phyloP scores from a whole-genome alignment of 92 coral and sea anemone genomes.

The Bergia sp. region DNA sequence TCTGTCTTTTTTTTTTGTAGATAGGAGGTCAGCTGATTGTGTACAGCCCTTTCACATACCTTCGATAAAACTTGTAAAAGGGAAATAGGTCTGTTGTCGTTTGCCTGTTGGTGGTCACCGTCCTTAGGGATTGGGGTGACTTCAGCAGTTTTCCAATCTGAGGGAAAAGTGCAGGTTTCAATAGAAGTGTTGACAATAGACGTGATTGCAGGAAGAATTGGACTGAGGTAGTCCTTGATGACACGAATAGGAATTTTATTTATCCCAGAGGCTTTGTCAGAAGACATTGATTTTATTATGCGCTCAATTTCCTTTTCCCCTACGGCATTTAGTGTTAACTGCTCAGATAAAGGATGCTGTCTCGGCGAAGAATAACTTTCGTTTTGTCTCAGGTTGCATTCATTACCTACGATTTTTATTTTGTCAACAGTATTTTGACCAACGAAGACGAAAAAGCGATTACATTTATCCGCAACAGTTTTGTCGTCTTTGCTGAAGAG shows the following conservation, averaged over 20 bases:
- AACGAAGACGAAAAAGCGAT: background rate
- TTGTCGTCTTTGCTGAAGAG: background rate
- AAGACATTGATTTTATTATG: no score
- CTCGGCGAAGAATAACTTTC: background rate
- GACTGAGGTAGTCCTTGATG: no score
- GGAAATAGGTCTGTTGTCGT: constrained; percentile 56
- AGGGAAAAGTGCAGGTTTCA: no score
- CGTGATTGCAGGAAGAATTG: no score
- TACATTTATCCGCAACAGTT: background rate
- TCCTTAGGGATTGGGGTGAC: constrained; percentile 53
- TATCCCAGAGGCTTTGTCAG: no score
- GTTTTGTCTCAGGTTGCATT: background rate
- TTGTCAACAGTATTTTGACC: background rate
- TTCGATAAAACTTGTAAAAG: constrained; percentile 53
- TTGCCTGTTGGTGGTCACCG: constrained; percentile 50
- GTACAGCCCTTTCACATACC: background rate
- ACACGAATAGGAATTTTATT: no score
- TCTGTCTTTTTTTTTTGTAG: constrained; percentile 40
- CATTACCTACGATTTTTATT: background rate
- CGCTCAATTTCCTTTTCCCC: no score
- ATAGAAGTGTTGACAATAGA: no score
- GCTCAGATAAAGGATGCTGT: no score
- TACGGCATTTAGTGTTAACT: no score
- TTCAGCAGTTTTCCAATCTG: constrained; percentile 58
- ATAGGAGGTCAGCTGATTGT: constrained; percentile 49